Conservation (phyloP, 2,888 invertebrate genomes). For the Apamea crenata region DNA sequence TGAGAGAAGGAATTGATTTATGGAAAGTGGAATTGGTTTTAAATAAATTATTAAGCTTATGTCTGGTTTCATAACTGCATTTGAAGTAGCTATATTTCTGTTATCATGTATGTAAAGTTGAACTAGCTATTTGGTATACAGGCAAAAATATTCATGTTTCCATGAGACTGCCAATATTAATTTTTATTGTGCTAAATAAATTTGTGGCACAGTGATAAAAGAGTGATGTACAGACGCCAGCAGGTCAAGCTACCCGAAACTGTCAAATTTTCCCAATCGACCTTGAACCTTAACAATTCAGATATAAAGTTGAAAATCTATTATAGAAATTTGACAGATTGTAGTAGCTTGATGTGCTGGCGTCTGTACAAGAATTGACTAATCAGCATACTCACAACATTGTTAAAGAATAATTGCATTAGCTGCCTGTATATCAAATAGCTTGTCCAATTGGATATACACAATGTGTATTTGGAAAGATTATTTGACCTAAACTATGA, state of each 20-base stretch:
- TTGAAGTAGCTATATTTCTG: conserved; percentile 24
- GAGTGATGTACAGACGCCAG: no score
- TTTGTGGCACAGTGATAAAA: neutral
- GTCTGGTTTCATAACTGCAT: conserved; percentile 7
- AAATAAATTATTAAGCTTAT: conserved; percentile 22
- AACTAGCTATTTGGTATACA: conserved; percentile 5
- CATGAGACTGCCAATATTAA: neutral
- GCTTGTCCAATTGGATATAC: neutral
- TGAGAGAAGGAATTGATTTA: conserved; percentile 54
- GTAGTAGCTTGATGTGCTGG: no score
- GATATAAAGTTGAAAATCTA: no score
- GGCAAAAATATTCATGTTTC: neutral
- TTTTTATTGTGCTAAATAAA: neutral
- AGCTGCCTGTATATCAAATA: neutral
- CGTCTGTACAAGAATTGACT: conserved; percentile 6
- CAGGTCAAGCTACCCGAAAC: no score
- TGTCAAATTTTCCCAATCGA: no score
- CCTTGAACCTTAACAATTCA: no score
- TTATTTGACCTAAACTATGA: neutral
- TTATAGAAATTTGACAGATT: no score
- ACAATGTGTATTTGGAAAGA: conserved; percentile 4
- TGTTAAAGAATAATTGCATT: neutral
- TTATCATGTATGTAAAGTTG: conserved; percentile 15
- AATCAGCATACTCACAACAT: neutral
- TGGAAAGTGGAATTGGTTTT: conserved; percentile 52